Conservation (phyloP, 2,113 vertebrate species). For the Myrmophylax atrothorax region DNA sequence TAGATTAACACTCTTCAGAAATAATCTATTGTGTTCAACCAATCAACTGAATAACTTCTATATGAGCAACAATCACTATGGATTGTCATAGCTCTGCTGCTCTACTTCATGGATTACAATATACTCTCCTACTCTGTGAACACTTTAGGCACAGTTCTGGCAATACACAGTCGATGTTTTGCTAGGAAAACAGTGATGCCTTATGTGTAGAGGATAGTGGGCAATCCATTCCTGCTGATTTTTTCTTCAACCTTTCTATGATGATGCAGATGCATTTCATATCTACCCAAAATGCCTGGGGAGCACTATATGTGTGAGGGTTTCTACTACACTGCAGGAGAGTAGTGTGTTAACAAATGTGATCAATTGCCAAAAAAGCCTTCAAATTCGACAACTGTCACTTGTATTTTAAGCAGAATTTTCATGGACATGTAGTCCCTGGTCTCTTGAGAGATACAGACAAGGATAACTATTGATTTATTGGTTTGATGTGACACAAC, state of each 20-base stretch:
- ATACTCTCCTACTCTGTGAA: background rate
- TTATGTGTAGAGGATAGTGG: background rate
- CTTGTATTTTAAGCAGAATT: background rate
- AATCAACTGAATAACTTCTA: background rate
- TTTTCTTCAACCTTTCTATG: background rate
- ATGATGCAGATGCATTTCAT: background rate
- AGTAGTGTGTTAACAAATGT: background rate
- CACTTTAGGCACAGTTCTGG: background rate
- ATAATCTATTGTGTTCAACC: background rate
- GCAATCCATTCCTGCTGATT: background rate
- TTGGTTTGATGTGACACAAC: background rate
- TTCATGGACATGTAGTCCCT: background rate
- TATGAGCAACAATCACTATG: background rate
- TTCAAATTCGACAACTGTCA: background rate
- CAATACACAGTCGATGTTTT: background rate
- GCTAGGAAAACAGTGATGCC: background rate
- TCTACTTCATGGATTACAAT: background rate
- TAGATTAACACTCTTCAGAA: background rate
- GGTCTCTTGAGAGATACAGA: background rate
- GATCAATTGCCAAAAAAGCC: background rate
- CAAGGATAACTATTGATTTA: background rate
- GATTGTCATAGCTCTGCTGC: background rate
- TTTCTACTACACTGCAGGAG: background rate
- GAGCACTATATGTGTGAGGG: rapidly evolving
- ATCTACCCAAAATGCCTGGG: background rate